These are phyloP conservation scores for Lasioglossum morio DNA, from an alignment of 2,888 invertebrate species.

Conservation along the genomic window DNA sequence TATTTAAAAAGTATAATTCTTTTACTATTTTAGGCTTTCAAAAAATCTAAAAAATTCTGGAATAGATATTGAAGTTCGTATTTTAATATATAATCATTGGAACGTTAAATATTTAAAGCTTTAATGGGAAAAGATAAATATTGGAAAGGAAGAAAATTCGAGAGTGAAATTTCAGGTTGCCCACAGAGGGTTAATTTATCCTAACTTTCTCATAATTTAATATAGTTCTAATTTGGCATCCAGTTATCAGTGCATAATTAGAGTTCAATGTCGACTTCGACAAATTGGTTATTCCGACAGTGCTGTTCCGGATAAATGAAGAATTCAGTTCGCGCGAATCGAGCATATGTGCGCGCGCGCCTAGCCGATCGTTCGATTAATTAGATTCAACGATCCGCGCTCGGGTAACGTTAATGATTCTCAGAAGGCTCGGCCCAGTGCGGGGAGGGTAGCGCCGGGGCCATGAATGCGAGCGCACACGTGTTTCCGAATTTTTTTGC, in stretches of 20 bases:
- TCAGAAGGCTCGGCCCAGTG: constrained; percentile 47
- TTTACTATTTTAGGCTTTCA: background rate
- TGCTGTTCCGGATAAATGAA: background rate
- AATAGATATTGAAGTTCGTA: background rate
- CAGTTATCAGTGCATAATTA: background rate
- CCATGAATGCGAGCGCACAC: constrained; percentile 57
- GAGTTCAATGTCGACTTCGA: background rate
- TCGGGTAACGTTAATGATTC: constrained; percentile 63
- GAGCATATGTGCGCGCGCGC: background rate
- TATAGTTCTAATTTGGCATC: background rate
- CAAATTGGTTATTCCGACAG: background rate
- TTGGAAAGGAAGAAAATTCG: background rate
- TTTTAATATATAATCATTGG: background rate
- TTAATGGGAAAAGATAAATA: background rate
- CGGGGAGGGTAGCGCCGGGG: constrained; percentile 1
- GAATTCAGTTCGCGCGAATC: constrained; percentile 20
- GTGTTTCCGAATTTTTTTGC: constrained; percentile 71
- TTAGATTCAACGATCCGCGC: constrained; percentile 57
- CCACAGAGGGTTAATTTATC: background rate
- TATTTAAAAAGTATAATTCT: background rate
- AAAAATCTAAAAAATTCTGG: background rate
- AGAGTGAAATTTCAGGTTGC: background rate
- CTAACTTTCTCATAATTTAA: background rate
- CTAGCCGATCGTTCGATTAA: constrained; percentile 50
- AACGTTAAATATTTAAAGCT: background rate